Conservation (phyloP, 2,888 invertebrate genomes). For the Ryuthela nishihirai region DNA sequence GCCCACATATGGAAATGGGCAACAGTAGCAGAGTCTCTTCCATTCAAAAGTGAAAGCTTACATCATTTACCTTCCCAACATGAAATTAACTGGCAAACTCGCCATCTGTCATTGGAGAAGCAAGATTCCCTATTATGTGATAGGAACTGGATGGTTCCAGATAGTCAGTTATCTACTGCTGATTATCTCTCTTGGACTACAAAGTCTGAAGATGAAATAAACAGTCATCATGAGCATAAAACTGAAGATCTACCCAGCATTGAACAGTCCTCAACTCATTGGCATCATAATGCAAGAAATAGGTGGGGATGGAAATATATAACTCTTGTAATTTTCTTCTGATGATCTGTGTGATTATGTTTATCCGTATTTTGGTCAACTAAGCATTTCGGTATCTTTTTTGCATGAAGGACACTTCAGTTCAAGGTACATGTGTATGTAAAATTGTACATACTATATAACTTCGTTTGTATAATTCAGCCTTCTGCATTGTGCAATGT, state of each 20-base stretch:
- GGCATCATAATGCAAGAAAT: conserved; percentile 19
- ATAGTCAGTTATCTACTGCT: conserved; percentile 23
- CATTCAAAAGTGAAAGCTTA: conserved; percentile 20
- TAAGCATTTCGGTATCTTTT: no score
- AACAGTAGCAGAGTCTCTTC: conserved; percentile 17
- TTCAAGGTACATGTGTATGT: no score
- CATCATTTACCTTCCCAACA: conserved; percentile 8
- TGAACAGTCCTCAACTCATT: conserved; percentile 21
- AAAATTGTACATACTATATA: no score
- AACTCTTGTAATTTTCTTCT: conserved; percentile 28
- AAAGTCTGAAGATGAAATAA: conserved; percentile 26
- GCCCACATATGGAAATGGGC: conserved; percentile 14
- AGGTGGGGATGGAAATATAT: conserved; percentile 35
- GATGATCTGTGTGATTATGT: no score
- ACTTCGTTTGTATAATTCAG: no score
- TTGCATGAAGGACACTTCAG: no score
- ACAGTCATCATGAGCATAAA: conserved; percentile 16
- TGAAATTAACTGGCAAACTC: conserved; percentile 20
- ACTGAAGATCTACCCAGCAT: conserved; percentile 21
- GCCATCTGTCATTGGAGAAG: conserved; percentile 28
- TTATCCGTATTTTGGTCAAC: no score
- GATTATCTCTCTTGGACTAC: conserved; percentile 28
- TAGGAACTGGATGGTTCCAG: conserved; percentile 16
- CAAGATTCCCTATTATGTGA: conserved; percentile 28
- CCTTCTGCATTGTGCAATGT: no score